Conservation (phyloP, 2,113 vertebrate species). For the Phylloscopus trochilus region DNA sequence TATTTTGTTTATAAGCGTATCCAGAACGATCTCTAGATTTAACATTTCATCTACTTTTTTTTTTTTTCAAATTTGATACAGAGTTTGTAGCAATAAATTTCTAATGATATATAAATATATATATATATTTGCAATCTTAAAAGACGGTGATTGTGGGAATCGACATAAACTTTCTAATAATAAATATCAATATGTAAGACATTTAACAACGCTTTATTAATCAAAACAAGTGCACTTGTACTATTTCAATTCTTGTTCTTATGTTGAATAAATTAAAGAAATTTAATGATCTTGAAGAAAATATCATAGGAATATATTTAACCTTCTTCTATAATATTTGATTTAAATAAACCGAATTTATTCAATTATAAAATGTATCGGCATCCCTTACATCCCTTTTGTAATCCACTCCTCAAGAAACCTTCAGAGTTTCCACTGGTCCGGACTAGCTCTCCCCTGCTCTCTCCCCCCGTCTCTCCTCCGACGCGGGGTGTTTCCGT, state of each 20-base stretch:
- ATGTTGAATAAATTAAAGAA: constrained; percentile 73
- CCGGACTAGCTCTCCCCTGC: background rate
- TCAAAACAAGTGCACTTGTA: constrained; percentile 77
- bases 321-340: constrained; percentile 58
- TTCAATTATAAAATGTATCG: constrained; percentile 12
- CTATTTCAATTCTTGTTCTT: constrained; percentile 44
- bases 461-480: background rate
- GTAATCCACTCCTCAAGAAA: background rate
- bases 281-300: constrained; percentile 58
- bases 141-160: constrained; percentile 59
- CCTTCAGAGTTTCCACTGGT: background rate
- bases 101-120: constrained; percentile 39
- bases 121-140: constrained; percentile 35
- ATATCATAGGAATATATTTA: constrained; percentile 67
- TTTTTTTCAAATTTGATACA: constrained; percentile 61
- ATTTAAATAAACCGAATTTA: constrained; percentile 65
- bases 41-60: background rate
- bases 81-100: constrained; percentile 63
- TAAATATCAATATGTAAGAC: constrained; percentile 52
- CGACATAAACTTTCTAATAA: constrained; percentile 69
- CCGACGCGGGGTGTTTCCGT: accelerated
- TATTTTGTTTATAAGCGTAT: background rate
- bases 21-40: constrained; percentile 2
- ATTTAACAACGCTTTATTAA: constrained; percentile 72
- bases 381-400: background rate